Evolutionary conservation across 37 sponge, comb jelly and placozoan genomes (phyloP).

Genomic region (Beroe ovata): DNA sequence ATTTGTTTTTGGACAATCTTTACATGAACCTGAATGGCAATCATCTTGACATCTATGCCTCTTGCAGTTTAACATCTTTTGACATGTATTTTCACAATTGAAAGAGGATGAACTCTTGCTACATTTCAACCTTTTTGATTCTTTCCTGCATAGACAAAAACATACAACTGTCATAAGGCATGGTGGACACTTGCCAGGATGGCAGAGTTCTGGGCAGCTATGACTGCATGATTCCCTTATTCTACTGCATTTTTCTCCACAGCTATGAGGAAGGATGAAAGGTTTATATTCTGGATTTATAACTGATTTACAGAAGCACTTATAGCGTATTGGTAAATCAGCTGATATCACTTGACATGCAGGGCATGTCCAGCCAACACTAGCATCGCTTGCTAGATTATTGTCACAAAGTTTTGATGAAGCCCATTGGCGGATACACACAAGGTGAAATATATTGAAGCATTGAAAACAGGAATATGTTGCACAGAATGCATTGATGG

Average conservation of each 20-base stretch:
- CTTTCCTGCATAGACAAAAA: conserved; percentile 13
- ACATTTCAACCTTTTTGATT: conserved; percentile 38
- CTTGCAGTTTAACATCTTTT: conserved; percentile 17
- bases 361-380: conserved; percentile 17
- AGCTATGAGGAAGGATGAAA: conserved; percentile 31
- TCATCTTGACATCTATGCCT: neutral
- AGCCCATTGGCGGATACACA: conserved; percentile 46
- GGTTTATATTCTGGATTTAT: conserved; percentile 30
- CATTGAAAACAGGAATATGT: conserved; percentile 58
- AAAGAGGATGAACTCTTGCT: neutral
- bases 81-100: neutral
- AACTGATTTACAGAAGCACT: conserved; percentile 42
- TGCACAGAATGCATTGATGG: conserved; percentile 58
- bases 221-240: neutral
- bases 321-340: neutral
- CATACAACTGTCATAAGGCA: neutral
- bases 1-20: neutral
- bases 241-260: conserved; percentile 61
- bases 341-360: conserved; percentile 37
- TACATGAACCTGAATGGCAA: conserved; percentile 28
- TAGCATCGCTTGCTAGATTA: neutral
- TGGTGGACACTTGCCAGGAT: conserved; percentile 40
- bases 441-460: conserved; percentile 46
- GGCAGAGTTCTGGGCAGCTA: conserved; percentile 44
- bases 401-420: conserved; percentile 27